phyloP scores from a whole-genome alignment of 2,113 vertebrate genomes.

The Solea solea region DNA sequence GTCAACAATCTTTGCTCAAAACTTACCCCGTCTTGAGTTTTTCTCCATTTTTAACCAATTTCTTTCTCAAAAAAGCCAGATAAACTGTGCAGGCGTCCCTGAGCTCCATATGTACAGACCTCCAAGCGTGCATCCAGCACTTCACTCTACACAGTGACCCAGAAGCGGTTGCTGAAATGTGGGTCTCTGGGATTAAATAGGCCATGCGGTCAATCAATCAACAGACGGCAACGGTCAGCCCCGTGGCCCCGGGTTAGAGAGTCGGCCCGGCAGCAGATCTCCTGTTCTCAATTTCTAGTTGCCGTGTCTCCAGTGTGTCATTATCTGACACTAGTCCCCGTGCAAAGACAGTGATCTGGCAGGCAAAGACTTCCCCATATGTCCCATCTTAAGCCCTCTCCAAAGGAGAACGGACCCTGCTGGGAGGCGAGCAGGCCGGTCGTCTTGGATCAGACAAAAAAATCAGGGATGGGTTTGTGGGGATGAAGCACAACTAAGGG shows the following conservation, averaged over 20 bases:
- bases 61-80: conserved; percentile 49
- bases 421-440: conserved; percentile 47
- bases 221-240: conserved; percentile 12
- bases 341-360: conserved; percentile 52
- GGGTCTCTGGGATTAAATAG: conserved; percentile 68
- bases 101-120: conserved; percentile 53
- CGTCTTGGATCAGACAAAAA: conserved; percentile 51
- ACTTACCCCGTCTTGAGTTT: conserved; percentile 67
- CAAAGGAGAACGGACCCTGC: conserved; percentile 49
- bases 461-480: conserved; percentile 20
- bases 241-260: conserved; percentile 29
- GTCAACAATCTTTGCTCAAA: not conserved
- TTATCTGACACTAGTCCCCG: conserved; percentile 51
- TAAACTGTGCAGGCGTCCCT: conserved; percentile 51
- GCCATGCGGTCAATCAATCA: conserved; percentile 48
- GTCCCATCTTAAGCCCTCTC: conserved; percentile 62
- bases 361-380: conserved; percentile 65
- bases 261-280: conserved; percentile 34
- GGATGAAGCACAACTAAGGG: conserved; percentile 29
- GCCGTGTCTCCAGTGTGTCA: conserved; percentile 49
- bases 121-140: not conserved
- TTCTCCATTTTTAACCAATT: conserved; percentile 19
- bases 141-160: conserved; percentile 37
- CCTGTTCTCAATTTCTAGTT: conserved; percentile 47
- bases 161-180: conserved; percentile 43